Conservation (phyloP, 2,888 invertebrate genomes). For the Oligia strigilis region DNA sequence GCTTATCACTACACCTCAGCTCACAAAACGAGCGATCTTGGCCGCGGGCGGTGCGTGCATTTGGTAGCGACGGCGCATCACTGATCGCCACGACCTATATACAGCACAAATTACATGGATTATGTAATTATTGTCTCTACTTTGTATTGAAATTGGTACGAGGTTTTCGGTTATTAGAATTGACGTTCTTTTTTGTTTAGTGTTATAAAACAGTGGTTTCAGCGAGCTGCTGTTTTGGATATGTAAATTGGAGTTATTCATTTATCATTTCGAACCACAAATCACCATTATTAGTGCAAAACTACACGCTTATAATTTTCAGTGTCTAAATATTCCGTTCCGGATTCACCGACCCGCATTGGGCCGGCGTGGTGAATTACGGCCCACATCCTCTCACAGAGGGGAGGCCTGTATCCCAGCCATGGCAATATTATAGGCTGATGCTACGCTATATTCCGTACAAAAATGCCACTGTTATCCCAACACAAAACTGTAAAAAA, state of each 20-base stretch:
- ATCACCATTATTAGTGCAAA: background rate
- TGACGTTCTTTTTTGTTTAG: background rate
- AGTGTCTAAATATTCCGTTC: too few species aligned
- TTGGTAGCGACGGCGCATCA: constrained; percentile 69
- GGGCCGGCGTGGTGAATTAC: too few species aligned
- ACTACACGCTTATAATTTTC: background rate
- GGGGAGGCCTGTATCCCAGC: too few species aligned
- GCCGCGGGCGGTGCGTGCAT: constrained; percentile 71
- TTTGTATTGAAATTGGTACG: constrained; percentile 49
- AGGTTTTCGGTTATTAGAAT: constrained; percentile 37
- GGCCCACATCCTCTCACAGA: too few species aligned
- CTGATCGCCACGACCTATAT: constrained; percentile 72
- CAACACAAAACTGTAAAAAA: too few species aligned
- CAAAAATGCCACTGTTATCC: too few species aligned
- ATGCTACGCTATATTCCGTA: background rate
- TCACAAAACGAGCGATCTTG: constrained; percentile 44
- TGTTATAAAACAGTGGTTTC: background rate
- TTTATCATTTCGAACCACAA: background rate
- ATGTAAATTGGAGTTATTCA: background rate
- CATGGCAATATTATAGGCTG: too few species aligned
- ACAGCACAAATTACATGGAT: constrained; percentile 62
- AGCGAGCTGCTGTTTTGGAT: background rate
- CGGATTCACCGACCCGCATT: too few species aligned
- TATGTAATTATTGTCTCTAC: constrained; percentile 64
- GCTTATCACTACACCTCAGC: constrained; percentile 13